A percentile compares a stretch with the other conserved stretches of the same genome.
Evolutionary conservation across 2,113 vertebrate species (phyloP).

Genomic region (Cricetomys ansorgei): DNA sequence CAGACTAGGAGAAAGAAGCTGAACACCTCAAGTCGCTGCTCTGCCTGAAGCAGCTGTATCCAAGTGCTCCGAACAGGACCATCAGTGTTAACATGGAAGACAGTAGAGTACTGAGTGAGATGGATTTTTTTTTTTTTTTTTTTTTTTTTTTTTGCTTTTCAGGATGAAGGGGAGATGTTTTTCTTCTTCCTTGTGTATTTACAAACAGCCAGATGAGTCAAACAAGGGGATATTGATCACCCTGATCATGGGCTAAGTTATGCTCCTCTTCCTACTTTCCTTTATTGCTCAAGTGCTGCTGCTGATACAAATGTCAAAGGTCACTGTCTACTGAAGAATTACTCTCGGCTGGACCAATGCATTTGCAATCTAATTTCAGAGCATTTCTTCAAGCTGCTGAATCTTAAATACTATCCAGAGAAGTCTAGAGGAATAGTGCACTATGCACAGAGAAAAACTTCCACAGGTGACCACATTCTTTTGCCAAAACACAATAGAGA

Average conservation of each 20-base stretch:
- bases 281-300: background rate
- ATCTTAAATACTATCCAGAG: background rate
- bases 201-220: slow-evolving; percentile 11
- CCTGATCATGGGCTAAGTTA: slow-evolving; percentile 45
- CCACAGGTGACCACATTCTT: accelerated
- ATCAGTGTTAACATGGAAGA: background rate
- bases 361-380: slow-evolving; percentile 64
- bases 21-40: background rate
- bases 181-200: slow-evolving; percentile 17
- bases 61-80: background rate
- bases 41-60: background rate
- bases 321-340: slow-evolving; percentile 27
- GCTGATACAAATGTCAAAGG: slow-evolving; percentile 2
- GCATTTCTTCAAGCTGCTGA: background rate
- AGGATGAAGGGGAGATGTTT: background rate
- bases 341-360: background rate
- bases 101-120: background rate
- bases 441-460: background rate
- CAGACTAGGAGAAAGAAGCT: background rate
- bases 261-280: slow-evolving; percentile 18
- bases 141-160: background rate
- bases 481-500: accelerated
- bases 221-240: slow-evolving; percentile 41
- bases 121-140: too few species aligned
- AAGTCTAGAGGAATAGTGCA: background rate